Conservation (phyloP, 2,888 invertebrate species). For the Eubasilissa splendida region DNA sequence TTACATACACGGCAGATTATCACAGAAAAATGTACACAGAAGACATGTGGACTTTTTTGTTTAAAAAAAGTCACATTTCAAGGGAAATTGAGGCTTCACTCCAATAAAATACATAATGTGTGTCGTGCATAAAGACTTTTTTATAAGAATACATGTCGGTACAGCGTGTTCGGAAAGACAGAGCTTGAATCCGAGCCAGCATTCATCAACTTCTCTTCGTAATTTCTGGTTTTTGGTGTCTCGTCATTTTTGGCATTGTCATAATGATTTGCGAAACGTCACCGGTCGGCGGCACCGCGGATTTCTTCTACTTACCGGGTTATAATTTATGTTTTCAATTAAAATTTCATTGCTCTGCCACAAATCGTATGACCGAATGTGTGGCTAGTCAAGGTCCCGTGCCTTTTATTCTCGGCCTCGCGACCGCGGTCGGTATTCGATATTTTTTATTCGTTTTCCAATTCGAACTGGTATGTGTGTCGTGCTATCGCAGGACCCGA, state of each 20-base stretch:
- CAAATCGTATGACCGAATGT: conserved; percentile 6
- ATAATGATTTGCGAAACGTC: not conserved
- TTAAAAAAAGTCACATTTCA: too few species aligned
- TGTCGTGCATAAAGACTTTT: too few species aligned
- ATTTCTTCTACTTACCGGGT: not conserved
- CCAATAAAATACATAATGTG: too few species aligned
- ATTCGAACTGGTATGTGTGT: conserved; percentile 16
- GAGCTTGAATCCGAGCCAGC: too few species aligned
- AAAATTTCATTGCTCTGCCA: conserved; percentile 9
- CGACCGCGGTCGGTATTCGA: conserved; percentile 25
- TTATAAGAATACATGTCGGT: too few species aligned
- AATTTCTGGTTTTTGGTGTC: conserved; percentile 7
- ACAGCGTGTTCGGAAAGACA: too few species aligned
- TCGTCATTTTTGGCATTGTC: conserved; percentile 6
- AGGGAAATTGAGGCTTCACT: too few species aligned
- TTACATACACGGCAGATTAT: too few species aligned
- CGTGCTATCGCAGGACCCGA: conserved; percentile 21
- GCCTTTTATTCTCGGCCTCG: conserved; percentile 13
- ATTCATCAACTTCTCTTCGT: not conserved
- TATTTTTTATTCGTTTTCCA: conserved; percentile 24
- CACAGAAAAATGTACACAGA: too few species aligned
- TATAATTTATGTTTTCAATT: not conserved
- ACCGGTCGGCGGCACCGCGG: not conserved
- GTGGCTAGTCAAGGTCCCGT: conserved; percentile 22
- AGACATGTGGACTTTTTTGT: too few species aligned